Evolutionary conservation across 2,888 invertebrate genomes (phyloP).

Genomic region (Cheilosia variabilis): DNA sequence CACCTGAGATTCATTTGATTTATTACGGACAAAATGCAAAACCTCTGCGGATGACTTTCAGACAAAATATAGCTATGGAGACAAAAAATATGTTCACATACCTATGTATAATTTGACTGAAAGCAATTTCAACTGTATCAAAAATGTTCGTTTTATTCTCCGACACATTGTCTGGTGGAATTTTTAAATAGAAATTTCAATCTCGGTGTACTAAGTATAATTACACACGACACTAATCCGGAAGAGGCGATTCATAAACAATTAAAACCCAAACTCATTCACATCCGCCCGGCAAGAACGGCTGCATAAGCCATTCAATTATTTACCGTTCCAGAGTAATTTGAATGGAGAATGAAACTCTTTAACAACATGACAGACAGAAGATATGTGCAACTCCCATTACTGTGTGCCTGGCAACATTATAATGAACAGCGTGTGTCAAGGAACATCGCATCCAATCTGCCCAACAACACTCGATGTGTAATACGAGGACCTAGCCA

Average conservation of each 20-base stretch:
- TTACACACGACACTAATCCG: conserved; percentile 24
- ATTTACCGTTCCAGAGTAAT: conserved; percentile 55
- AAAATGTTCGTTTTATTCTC: no score
- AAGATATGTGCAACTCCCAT: conserved; percentile 52
- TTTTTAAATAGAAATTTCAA: conserved; percentile 21
- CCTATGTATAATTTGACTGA: no score
- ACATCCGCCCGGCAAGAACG: conserved; percentile 15
- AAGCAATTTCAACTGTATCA: no score
- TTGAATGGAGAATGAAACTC: conserved; percentile 58
- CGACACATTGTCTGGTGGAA: neutral
- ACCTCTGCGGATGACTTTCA: no score
- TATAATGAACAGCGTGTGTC: conserved; percentile 51
- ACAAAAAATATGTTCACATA: no score
- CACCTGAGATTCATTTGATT: no score
- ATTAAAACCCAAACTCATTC: conserved; percentile 28
- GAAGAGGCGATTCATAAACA: conserved; percentile 39
- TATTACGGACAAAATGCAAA: no score
- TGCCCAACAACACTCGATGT: conserved; percentile 55
- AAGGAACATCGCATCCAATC: conserved; percentile 62
- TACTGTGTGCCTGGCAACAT: conserved; percentile 30
- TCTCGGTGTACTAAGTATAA: conserved; percentile 11
- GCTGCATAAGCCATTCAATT: conserved; percentile 45
- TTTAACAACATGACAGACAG: conserved; percentile 50
- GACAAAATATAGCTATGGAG: no score
- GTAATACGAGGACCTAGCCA: conserved; percentile 52